Conservation (phyloP, 2,797 vertebrate species). For the Cyprinodon diabolis region DNA sequence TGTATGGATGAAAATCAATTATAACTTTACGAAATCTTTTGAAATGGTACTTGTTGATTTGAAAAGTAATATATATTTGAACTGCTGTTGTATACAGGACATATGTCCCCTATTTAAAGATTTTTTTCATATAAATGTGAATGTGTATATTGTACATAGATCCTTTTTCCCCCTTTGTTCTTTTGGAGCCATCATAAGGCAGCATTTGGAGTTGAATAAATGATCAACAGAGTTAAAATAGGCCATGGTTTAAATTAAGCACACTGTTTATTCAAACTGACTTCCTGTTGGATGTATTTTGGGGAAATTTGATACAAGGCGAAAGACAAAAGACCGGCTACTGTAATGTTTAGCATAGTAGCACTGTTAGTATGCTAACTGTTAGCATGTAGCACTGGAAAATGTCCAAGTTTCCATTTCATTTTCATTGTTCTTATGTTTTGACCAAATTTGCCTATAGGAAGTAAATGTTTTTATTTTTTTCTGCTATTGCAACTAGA, state of each 20-base stretch:
- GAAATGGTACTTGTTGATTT: constrained; percentile 62
- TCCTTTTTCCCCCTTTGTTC: constrained; percentile 54
- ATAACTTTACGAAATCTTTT: constrained; percentile 50
- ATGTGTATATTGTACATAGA: constrained; percentile 74
- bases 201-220: constrained; percentile 30
- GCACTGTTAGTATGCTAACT: neutral
- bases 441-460: neutral
- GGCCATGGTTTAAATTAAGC: constrained; percentile 18
- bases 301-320: neutral
- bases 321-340: neutral
- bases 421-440: neutral
- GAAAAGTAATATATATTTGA: constrained; percentile 71
- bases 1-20: constrained; percentile 58
- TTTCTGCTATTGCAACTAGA: neutral
- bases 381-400: neutral
- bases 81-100: constrained; percentile 72
- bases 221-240: constrained; percentile 28
- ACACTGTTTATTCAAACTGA: neutral
- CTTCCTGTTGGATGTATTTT: neutral
- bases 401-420: neutral
- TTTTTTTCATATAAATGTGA: constrained; percentile 67
- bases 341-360: neutral
- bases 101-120: constrained; percentile 48
- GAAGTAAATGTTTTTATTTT: neutral
- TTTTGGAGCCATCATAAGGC: constrained; percentile 26